These are phyloP conservation scores for Danio aesculapii DNA, from an alignment of 2,797 vertebrate genomes.

Conservation along the genomic window DNA sequence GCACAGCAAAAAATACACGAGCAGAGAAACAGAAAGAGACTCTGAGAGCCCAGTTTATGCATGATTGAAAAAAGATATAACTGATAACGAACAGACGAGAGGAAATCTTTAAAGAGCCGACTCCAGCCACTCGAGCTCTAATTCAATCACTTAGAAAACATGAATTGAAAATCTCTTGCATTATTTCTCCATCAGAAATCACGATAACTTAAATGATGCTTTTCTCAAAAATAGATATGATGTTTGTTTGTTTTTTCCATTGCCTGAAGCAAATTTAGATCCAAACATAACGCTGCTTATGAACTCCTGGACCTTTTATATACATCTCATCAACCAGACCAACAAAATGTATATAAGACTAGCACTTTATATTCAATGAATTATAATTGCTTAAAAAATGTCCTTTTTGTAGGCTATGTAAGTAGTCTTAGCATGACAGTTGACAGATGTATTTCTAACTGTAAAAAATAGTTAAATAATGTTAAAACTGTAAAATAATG, in stretches of 20 bases:
- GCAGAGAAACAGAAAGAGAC: not conserved
- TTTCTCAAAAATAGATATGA: not conserved
- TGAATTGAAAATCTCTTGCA: constrained; percentile 8
- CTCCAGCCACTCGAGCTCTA: constrained; percentile 39
- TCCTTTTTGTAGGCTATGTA: not conserved
- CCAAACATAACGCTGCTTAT: not conserved
- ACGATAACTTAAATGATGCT: not conserved
- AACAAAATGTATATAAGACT: too few species aligned
- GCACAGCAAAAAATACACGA: constrained; percentile 9
- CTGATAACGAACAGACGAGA: constrained; percentile 35
- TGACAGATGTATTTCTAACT: not conserved
- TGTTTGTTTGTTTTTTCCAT: not conserved
- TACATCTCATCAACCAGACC: not conserved
- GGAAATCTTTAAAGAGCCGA: constrained; percentile 42
- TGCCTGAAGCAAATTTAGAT: not conserved
- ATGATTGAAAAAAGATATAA: constrained; percentile 42
- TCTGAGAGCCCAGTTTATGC: constrained; percentile 4
- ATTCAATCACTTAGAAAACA: constrained; percentile 50
- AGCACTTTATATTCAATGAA: too few species aligned
- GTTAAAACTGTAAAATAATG: too few species aligned
- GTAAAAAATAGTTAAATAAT: too few species aligned
- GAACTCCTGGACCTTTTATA: not conserved
- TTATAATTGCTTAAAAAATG: too few species aligned
- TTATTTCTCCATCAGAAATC: not conserved
- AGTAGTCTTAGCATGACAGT: not conserved